These are phyloP conservation scores for Agrilus mali DNA, from an alignment of 2,888 invertebrate genomes.

Conservation along the genomic window DNA sequence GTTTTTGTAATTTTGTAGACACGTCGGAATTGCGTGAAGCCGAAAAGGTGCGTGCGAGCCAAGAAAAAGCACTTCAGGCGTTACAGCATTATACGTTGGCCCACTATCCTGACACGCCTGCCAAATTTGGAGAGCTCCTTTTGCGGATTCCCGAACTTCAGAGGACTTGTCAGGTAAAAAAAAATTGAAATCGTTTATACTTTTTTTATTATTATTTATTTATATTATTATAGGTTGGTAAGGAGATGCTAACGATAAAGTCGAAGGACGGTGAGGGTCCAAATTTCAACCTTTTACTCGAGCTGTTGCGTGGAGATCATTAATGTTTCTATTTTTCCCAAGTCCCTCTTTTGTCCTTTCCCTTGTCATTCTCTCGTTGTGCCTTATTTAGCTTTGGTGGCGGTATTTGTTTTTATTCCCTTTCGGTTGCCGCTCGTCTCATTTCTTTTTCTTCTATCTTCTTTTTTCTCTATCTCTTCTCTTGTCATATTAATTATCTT, in stretches of 20 bases:
- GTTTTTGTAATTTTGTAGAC: slow-evolving; percentile 41
- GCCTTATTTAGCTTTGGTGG: slow-evolving; percentile 32
- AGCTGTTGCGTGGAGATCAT: slow-evolving; percentile 87
- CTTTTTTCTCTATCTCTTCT: slow-evolving; percentile 14
- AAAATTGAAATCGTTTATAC: not conserved
- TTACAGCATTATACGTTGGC: slow-evolving; percentile 82
- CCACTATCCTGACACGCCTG: slow-evolving; percentile 85
- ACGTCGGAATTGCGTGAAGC: slow-evolving; percentile 85
- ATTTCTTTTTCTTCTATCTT: slow-evolving; percentile 33
- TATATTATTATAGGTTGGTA: slow-evolving; percentile 59
- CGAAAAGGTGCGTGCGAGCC: slow-evolving; percentile 87
- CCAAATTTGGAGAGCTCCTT: slow-evolving; percentile 89
- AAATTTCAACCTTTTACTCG: slow-evolving; percentile 91
- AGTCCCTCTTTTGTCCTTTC: too few species aligned
- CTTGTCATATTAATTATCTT: not conserved
- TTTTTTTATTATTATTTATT: slow-evolving; percentile 20
- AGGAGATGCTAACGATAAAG: slow-evolving; percentile 81
- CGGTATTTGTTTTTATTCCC: slow-evolving; percentile 28
- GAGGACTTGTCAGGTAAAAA: slow-evolving; percentile 74
- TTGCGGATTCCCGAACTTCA: slow-evolving; percentile 90
- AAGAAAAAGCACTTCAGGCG: slow-evolving; percentile 87
- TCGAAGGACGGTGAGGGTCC: slow-evolving; percentile 82
- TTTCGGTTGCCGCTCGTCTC: slow-evolving; percentile 30
- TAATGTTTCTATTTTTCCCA: slow-evolving; percentile 24
- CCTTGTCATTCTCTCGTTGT: slow-evolving; percentile 14